Evolutionary conservation across 2,888 invertebrate genomes (phyloP), one percentile per base, ranked within the genome.

Genomic region (Limenitis camilla): DNA sequence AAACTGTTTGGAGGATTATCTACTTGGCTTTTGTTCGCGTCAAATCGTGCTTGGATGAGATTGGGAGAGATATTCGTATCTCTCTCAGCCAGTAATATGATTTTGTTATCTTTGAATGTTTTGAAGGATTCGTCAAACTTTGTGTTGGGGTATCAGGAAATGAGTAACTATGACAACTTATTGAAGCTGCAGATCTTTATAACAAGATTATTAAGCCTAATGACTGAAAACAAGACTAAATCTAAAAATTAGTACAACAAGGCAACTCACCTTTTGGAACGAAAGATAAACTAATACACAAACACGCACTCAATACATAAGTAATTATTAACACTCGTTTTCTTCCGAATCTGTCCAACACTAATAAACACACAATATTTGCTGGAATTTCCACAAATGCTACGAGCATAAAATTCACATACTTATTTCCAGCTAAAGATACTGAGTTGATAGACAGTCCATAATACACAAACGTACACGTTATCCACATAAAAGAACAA

Each of bases 401-500:
- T 69, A 75, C 89, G 75, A 69, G 81, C 64, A 94, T 92, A 64
- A 95, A 95, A 74, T 94, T 95, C 7, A 92, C 70, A 69, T 94
- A 94, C 66, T 91, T 92, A 71, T 94, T 91, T 0, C 94, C 94
- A 38, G 91, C 90, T 49, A 95, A 76, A 0, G 92, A 89, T 2
- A 94, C 93, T 0, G 95, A 92, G 71, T 93, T 94, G 51, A 95
- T 88, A 0, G 93, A 93, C 9, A 95, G 75, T 0, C 95, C 95
- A 63, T 94, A 95, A 69, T 94, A 95, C 5, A 94, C 92, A 64
- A 95, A 91, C 0, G 93, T 92, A 70, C 93, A 93, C 0, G 94
- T 92, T 6, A 94, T 91, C 94, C 94, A 94, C 65, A 93, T 89
- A 65, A 93, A 90, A 6, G 92, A 92, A 61, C 93, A 93, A 50